phyloP scores from a whole-genome alignment of 2,888 invertebrate genomes.

The Beris chalybata region DNA sequence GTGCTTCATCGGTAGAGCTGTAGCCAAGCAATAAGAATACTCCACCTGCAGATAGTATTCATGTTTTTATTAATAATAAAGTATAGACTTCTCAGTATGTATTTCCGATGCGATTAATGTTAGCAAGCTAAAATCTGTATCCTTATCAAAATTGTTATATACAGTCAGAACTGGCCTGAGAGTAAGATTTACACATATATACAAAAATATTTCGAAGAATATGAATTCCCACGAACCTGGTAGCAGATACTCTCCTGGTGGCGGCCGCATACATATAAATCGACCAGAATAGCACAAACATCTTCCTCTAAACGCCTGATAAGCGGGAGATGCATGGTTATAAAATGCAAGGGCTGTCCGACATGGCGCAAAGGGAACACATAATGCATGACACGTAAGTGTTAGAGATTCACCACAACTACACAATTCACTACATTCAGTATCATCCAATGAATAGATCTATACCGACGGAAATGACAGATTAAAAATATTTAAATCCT shows the following conservation, averaged over 20 bases:
- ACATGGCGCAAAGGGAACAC: slow-evolving; percentile 84
- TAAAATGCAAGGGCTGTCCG: slow-evolving; percentile 86
- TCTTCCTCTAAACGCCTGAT: slow-evolving; percentile 84
- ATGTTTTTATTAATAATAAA: too few species aligned
- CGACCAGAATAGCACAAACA: slow-evolving; percentile 90
- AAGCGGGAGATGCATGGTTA: slow-evolving; percentile 87
- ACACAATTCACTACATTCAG: slow-evolving; percentile 89
- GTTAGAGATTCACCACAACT: slow-evolving; percentile 77
- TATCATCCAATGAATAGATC: slow-evolving; percentile 68
- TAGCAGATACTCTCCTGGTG: slow-evolving; percentile 62
- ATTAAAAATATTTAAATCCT: too few species aligned
- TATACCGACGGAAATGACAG: slow-evolving; percentile 37
- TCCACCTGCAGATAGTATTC: slow-evolving; percentile 67
- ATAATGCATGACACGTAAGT: slow-evolving; percentile 84
- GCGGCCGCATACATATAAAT: slow-evolving; percentile 89
- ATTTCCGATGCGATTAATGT: too few species aligned
- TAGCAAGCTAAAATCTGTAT: too few species aligned
- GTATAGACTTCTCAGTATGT: too few species aligned
- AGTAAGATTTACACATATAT: too few species aligned
- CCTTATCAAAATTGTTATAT: background rate
- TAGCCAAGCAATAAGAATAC: slow-evolving; percentile 87
- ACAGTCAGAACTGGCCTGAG: too few species aligned
- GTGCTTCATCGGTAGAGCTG: slow-evolving; percentile 84
- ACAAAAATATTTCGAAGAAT: background rate
- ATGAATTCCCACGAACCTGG: slow-evolving; percentile 47